Percentiles rank a stretch among this genome's conserved stretches.
Evolutionary conservation across 2,113 vertebrate genomes (phyloP).

Genomic region (Mionectes macconnelli): DNA sequence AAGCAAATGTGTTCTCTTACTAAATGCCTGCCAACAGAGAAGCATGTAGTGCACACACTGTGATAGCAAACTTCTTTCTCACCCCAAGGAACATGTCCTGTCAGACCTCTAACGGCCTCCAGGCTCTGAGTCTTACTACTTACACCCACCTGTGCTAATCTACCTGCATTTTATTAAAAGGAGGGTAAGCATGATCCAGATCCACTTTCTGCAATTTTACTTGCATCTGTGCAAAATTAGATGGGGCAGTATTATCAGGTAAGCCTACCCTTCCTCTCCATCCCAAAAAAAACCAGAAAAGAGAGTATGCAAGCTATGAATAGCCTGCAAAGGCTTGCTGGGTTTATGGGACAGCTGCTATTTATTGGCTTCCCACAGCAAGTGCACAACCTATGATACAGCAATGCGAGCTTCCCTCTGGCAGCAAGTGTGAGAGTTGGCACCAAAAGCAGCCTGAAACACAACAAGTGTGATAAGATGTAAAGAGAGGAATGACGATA

Average conservation of each 20-base stretch:
- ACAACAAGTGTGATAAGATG: neutral
- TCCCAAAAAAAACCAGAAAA: neutral
- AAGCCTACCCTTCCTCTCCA: neutral
- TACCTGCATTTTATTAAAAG: neutral
- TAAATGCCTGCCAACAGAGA: neutral
- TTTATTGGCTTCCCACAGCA: neutral
- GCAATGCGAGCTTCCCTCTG: neutral
- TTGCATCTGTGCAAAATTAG: neutral
- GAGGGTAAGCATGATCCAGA: neutral
- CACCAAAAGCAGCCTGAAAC: neutral
- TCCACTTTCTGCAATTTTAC: neutral
- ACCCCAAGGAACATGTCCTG: neutral
- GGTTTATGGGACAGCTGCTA: slow-evolving; percentile 12
- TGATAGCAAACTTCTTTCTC: neutral
- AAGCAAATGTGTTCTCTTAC: neutral
- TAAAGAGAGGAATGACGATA: neutral
- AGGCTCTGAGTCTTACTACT: neutral
- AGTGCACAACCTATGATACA: neutral
- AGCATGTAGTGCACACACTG: neutral
- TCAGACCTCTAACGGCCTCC: neutral
- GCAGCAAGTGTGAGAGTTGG: neutral
- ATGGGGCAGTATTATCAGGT: neutral
- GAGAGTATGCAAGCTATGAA: neutral
- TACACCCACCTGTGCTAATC: neutral
- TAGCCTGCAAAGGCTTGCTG: neutral